Evolutionary conservation across 2,797 vertebrate species (phyloP).

Genomic region (Sebastolobus alascanus): DNA sequence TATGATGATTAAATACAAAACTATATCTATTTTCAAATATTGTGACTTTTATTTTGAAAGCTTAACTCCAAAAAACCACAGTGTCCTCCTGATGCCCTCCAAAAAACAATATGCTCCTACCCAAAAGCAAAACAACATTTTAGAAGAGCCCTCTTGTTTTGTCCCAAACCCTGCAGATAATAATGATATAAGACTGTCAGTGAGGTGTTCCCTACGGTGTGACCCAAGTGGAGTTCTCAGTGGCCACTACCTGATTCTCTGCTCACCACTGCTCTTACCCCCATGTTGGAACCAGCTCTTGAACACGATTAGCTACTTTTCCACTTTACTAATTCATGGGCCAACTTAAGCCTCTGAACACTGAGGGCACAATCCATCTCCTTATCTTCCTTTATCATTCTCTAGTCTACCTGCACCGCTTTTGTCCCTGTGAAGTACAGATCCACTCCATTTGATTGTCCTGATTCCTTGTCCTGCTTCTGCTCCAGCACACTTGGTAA

Average conservation of each 20-base stretch:
- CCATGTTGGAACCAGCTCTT: conserved; percentile 65
- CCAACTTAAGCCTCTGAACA: conserved; percentile 78
- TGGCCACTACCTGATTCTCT: conserved; percentile 53
- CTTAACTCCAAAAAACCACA: not conserved
- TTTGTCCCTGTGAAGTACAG: conserved; percentile 40
- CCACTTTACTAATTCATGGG: conserved; percentile 90
- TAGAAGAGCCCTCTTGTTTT: not conserved
- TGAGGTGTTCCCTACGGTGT: conserved; percentile 4
- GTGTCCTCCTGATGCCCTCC: not conserved
- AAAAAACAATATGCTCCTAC: not conserved
- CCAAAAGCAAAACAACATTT: not conserved
- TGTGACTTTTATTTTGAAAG: not conserved
- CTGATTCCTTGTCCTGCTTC: conserved; percentile 77
- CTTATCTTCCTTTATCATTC: conserved; percentile 30
- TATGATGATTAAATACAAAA: no score
- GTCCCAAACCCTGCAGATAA: not conserved
- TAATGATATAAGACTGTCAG: not conserved
- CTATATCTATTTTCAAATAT: not conserved
- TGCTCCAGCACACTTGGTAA: conserved; percentile 74
- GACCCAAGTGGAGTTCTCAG: conserved; percentile 38
- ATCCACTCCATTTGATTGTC: conserved; percentile 76
- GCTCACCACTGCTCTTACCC: conserved; percentile 40
- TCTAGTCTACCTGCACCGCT: conserved; percentile 35
- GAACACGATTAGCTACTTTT: conserved; percentile 85
- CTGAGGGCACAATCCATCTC: conserved; percentile 68